These are phyloP conservation scores for Epizoanthus ramosus DNA, from an alignment of 92 coral and sea anemone genomes.

Conservation along the genomic window DNA sequence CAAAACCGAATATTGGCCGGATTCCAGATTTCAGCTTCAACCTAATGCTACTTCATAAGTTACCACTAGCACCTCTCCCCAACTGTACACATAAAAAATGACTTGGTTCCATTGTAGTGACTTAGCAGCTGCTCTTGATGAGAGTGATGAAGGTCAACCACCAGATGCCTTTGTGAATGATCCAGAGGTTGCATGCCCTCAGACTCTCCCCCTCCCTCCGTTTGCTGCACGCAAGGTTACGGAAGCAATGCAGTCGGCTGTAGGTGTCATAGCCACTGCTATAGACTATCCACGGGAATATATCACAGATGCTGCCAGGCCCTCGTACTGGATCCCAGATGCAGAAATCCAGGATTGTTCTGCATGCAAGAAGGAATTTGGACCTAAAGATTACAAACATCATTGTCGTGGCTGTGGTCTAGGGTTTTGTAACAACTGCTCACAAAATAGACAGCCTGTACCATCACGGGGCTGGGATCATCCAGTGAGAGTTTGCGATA, in stretches of 20 bases:
- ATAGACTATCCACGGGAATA: conserved; percentile 87
- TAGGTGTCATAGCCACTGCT: conserved; percentile 77
- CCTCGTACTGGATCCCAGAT: conserved; percentile 97
- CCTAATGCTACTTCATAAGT: too few relatives aligned
- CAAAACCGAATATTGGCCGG: too few relatives aligned
- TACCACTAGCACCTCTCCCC: too few relatives aligned
- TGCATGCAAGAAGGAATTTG: conserved; percentile 79
- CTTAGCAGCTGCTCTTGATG: conserved; percentile 84
- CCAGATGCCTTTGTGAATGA: conserved; percentile 43
- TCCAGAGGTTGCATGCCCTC: neutral
- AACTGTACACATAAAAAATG: too few relatives aligned
- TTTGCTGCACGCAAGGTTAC: conserved; percentile 91
- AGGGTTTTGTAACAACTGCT: conserved; percentile 90
- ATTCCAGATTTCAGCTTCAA: too few relatives aligned
- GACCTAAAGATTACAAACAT: conserved; percentile 77
- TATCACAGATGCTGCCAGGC: conserved; percentile 96
- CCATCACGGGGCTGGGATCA: conserved; percentile 98
- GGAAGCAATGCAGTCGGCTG: conserved; percentile 91
- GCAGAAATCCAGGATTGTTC: conserved; percentile 76
- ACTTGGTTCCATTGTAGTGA: conserved; percentile 53
- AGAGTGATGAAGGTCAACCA: conserved; percentile 45
- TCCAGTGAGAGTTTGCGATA: conserved; percentile 96
- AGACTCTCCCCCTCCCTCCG: conserved; percentile 66
- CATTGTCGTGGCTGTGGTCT: conserved; percentile 98
- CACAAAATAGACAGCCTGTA: conserved; percentile 74